Conservation (phyloP, 2,888 invertebrate species). For the Cephus nigrinus region DNA sequence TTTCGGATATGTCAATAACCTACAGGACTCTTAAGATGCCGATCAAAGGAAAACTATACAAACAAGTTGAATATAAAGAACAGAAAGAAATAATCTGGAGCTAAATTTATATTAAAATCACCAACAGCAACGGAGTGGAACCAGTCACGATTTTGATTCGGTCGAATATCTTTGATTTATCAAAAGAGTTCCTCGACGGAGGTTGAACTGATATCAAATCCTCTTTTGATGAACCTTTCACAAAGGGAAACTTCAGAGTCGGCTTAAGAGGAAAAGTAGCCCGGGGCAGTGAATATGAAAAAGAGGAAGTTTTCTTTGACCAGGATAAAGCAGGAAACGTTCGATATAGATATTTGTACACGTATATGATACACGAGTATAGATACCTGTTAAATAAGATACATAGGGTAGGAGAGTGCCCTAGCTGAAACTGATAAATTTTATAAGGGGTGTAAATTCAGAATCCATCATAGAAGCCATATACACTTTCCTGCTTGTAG, state of each 20-base stretch:
- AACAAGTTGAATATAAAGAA: background rate
- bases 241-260: background rate
- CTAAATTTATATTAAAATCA: background rate
- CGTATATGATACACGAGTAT: background rate
- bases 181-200: background rate
- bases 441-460: background rate
- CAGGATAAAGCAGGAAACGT: background rate
- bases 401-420: background rate
- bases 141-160: background rate
- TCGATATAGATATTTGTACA: background rate
- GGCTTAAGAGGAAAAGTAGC: background rate
- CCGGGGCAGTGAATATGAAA: background rate
- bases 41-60: background rate
- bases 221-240: slow-evolving; percentile 8
- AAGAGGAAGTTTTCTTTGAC: background rate
- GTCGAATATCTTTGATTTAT: slow-evolving; percentile 3
- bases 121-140: background rate
- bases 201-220: background rate
- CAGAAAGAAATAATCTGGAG: background rate
- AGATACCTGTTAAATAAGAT: background rate
- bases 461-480: too few relatives aligned
- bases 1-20: background rate
- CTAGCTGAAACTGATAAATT: background rate
- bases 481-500: background rate
- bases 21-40: background rate